Base-by-base conservation (phyloP, 2,113 vertebrate species). In the Neomonachus schauinslandi region DNA sequence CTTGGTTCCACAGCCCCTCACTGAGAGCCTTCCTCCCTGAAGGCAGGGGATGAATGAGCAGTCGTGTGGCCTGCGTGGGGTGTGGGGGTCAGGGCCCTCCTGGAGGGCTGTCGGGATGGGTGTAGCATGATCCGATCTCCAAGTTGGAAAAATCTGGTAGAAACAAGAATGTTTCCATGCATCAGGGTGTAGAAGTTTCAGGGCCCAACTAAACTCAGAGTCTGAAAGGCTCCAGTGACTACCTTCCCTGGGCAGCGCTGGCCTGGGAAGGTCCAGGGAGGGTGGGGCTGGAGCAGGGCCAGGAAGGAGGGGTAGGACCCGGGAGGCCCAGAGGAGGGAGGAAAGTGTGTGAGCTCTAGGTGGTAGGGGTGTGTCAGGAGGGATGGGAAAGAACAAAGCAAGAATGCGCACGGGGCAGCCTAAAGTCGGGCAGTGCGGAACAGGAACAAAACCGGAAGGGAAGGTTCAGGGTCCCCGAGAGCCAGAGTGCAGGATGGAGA, bases 321-420 rank as follows among this genome's bases (percentile, higher is more conserved):
- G 0, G 53, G 53, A 79, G 61, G 55, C 42, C 16, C 51, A 39
- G 19, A 26, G 42, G 22, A 22, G 19, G 51, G 42, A 42, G 24
- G 28, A 3, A 53, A 61, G 33, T n/a, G 39, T 31, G 71, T 65
- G 53, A 86, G 36, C 53, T 11, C 19, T 49, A 36, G 15, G 14
- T 3, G n/a, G 53, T 7, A 51, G 51, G 31, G n/a, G 9, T 33
- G 72, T 57, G 33, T 8, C 1, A 31, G 93, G 39, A 26, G 22
- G 46, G 36, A 11, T 19, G 33, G 57, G 19, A 77, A 90, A 82
- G 65, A 71, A 88, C 65, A 53, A 92, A 81, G 72, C 55, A 11
- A 39, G 51, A 49, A 71, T 15, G 24, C 0, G 0, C 26, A 4
- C 0, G 5, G 36, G 13, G 79, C 0, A 26, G 67, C 22, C 55